Conservation (phyloP, 2,113 vertebrate genomes). For the Sarotherodon lohbergeri region DNA sequence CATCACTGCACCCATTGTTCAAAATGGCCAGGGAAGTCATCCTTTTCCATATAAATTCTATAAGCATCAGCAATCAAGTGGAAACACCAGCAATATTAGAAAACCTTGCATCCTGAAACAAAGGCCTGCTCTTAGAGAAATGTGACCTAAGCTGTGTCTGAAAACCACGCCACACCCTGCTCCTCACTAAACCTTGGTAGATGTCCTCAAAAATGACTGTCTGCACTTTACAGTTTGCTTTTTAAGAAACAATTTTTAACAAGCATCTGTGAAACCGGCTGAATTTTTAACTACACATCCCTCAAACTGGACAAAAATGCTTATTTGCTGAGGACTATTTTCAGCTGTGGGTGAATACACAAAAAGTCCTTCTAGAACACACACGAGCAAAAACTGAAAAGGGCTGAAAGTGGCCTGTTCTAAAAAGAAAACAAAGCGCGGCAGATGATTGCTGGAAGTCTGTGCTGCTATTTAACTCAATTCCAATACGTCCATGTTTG, state of each 20-base stretch:
- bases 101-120: not conserved
- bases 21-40: not conserved
- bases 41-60: slow-evolving; percentile 21
- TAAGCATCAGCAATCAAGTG: slow-evolving; percentile 37
- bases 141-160: not conserved
- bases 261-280: not conserved
- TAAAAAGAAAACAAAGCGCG: not conserved
- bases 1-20: slow-evolving; percentile 46
- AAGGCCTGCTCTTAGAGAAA: not conserved
- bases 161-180: not conserved
- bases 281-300: not conserved
- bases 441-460: not conserved
- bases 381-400: not conserved
- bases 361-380: not conserved
- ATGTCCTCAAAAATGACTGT: not conserved
- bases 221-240: not conserved
- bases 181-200: not conserved
- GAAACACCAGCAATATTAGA: slow-evolving; percentile 32
- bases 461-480: not conserved
- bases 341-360: not conserved
- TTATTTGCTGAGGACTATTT: not conserved
- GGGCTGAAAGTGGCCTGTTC: not conserved
- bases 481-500: not conserved
- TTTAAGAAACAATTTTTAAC: not conserved
- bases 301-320: not conserved